Conservation (phyloP, 2,888 invertebrate genomes). For the Bombylius major region DNA sequence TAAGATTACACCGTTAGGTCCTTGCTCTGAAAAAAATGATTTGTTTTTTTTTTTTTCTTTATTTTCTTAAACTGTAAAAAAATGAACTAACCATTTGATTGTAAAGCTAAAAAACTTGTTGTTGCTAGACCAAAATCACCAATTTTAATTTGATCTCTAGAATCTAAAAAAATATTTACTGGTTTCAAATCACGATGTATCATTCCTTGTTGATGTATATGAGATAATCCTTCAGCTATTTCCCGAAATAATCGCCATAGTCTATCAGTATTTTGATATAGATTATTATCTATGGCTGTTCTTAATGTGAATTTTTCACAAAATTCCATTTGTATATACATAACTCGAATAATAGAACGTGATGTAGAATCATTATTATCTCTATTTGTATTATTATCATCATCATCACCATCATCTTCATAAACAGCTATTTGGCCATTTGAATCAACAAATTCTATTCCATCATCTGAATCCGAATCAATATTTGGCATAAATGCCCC, state of each 20-base stretch:
- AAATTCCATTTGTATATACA: slow-evolving; percentile 98
- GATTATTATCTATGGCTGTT: slow-evolving; percentile 73
- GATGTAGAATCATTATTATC: slow-evolving; percentile 23
- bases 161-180: slow-evolving; percentile 71
- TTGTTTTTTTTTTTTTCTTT: no score
- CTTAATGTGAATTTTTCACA: slow-evolving; percentile 90
- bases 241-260: slow-evolving; percentile 90
- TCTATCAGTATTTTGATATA: slow-evolving; percentile 63
- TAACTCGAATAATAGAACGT: slow-evolving; percentile 36
- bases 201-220: slow-evolving; percentile 43
- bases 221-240: slow-evolving; percentile 76
- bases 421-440: slow-evolving; percentile 31
- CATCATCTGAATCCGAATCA: slow-evolving; percentile 32
- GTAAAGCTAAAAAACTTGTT: slow-evolving; percentile 46
- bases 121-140: slow-evolving; percentile 97
- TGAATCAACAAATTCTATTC: slow-evolving; percentile 35
- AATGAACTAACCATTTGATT: slow-evolving; percentile 22
- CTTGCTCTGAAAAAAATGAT: background rate
- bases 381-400: slow-evolving; percentile 15
- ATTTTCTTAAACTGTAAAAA: background rate
- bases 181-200: slow-evolving; percentile 8
- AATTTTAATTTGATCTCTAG: slow-evolving; percentile 87
- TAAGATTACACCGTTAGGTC: background rate
- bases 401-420: slow-evolving; percentile 21
- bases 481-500: slow-evolving; percentile 20